These are phyloP conservation scores for Anguilla japonica DNA, from an alignment of 2,113 vertebrate species.

Conservation along the genomic window DNA sequence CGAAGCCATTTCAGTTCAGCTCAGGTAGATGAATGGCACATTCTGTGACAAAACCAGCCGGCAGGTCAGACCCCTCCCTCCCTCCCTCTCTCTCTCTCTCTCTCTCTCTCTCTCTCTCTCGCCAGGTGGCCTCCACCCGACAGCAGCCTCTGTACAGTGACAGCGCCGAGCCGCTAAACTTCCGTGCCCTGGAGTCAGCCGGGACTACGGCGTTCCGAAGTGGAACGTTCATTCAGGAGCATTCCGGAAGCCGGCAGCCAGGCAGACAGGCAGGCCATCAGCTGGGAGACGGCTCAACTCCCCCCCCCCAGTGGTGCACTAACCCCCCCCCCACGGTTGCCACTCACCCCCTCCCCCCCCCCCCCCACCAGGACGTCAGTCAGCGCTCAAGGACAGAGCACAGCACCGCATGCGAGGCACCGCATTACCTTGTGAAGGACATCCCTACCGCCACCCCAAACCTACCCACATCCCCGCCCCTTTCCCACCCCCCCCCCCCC, in stretches of 20 bases:
- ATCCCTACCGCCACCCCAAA: slow-evolving; percentile 62
- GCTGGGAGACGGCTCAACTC: no score
- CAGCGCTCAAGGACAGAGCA: slow-evolving; percentile 65
- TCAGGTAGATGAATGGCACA: no score
- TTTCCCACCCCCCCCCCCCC: no score
- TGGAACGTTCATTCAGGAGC: neutral
- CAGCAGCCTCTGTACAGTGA: neutral
- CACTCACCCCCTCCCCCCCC: slow-evolving; percentile 44
- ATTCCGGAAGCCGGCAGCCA: neutral
- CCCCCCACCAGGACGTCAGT: slow-evolving; percentile 32
- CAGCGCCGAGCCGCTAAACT: neutral
- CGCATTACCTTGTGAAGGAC: slow-evolving; percentile 71
- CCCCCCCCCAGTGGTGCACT: no score
- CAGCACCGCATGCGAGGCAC: slow-evolving; percentile 33
- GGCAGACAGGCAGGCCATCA: no score
- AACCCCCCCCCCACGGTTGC: slow-evolving; percentile 47
- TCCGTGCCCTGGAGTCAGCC: neutral
- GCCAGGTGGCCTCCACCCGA: neutral
- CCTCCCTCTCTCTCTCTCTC: no score
- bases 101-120: no score
- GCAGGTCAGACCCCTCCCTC: no score
- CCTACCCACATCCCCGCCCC: neutral
- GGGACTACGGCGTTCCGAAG: neutral
- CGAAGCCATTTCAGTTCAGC: no score
- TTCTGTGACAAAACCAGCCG: no score